These are phyloP conservation scores for Caracal caracal DNA, from an alignment of 2,113 vertebrate genomes.

Conservation along the genomic window DNA sequence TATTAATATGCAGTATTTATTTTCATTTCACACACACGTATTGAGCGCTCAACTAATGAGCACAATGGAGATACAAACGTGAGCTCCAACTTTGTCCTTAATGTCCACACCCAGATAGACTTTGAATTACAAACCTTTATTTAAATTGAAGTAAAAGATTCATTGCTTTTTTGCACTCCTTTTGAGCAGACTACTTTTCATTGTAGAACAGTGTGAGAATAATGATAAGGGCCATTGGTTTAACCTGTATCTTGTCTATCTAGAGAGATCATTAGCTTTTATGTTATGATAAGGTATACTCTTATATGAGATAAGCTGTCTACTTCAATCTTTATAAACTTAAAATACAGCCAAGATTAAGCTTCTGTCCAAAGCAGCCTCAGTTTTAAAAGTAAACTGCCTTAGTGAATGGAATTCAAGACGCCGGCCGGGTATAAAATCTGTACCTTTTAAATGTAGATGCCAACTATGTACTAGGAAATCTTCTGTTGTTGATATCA, in stretches of 20 bases:
- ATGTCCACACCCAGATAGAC: not conserved
- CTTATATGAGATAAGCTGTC: not conserved
- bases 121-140: not conserved
- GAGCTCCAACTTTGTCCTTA: not conserved
- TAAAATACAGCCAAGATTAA: not conserved
- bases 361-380: not conserved
- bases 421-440: not conserved
- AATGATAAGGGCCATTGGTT: not conserved
- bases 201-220: not conserved
- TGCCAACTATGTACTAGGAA: not conserved
- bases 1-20: not conserved
- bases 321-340: not conserved
- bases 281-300: not conserved
- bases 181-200: not conserved
- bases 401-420: not conserved
- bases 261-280: not conserved
- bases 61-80: not conserved
- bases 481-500: not conserved
- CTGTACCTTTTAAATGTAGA: not conserved
- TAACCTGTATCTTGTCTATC: not conserved
- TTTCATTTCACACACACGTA: not conserved
- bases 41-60: not conserved
- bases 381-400: not conserved
- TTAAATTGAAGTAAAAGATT: constrained; percentile 19
- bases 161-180: not conserved